Evolutionary conservation across 2,113 vertebrate species (phyloP).

Genomic region (Pseudopodoces humilis): DNA sequence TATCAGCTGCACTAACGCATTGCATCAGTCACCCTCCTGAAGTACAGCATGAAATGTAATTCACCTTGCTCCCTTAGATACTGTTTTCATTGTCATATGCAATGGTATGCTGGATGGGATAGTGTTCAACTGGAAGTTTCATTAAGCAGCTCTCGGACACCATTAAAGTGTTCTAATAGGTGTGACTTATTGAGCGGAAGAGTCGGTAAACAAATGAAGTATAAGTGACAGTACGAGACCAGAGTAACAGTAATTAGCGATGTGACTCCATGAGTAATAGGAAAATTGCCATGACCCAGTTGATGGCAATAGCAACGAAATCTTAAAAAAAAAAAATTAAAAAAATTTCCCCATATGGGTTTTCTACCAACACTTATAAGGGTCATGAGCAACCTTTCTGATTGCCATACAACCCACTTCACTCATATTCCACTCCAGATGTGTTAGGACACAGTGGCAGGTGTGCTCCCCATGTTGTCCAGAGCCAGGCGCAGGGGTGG

Average conservation of each 20-base stretch:
- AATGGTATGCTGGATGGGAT: conserved; percentile 51
- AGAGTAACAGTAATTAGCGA: conserved; percentile 31
- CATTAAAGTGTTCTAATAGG: conserved; percentile 35
- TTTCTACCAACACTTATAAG: background rate
- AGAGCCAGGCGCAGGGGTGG: background rate
- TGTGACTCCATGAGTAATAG: conserved; percentile 59
- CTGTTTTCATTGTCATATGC: conserved; percentile 49
- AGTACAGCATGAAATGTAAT: background rate
- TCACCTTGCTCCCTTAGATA: background rate
- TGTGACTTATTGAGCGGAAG: conserved; percentile 62
- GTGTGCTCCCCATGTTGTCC: background rate
- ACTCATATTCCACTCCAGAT: fast-evolving
- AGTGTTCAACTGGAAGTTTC: conserved; percentile 39
- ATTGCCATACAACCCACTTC: background rate
- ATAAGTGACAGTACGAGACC: conserved; percentile 48
- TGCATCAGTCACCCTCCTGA: background rate
- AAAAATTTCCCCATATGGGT: background rate
- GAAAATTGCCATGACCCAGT: conserved; percentile 55
- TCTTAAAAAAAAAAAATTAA: background rate
- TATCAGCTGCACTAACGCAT: background rate
- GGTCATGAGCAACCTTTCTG: background rate
- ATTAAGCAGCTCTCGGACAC: background rate
- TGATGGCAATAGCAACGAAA: conserved; percentile 5
- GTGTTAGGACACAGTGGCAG: background rate
- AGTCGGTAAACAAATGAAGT: conserved; percentile 42